Percentiles rank a stretch among this genome's conserved stretches.
These are phyloP conservation scores for Catocala nupta DNA, from an alignment of 2,888 invertebrate genomes.

Conservation along the genomic window DNA sequence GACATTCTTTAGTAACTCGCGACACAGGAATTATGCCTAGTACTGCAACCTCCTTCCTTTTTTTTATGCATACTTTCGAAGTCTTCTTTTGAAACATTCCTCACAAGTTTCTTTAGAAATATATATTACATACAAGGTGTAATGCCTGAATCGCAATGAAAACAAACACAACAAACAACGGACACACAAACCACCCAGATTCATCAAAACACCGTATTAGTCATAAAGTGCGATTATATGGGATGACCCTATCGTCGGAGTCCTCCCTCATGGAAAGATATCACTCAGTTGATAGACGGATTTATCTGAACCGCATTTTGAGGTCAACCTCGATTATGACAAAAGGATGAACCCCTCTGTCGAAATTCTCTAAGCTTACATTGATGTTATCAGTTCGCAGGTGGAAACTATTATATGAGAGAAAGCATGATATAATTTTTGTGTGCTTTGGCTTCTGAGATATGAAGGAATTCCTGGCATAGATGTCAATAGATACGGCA, in stretches of 20 bases:
- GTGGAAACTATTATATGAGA: background rate
- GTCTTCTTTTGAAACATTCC: too few relatives aligned
- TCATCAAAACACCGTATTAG: background rate
- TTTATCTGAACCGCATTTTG: slow-evolving; percentile 1
- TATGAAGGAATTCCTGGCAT: background rate
- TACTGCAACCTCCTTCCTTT: too few relatives aligned
- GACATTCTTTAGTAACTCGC: too few relatives aligned
- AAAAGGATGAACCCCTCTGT: slow-evolving; percentile 11
- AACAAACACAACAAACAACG: too few relatives aligned
- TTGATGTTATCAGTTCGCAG: slow-evolving; percentile 12
- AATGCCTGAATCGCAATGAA: too few relatives aligned
- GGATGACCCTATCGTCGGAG: too few relatives aligned
- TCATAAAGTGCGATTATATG: too few relatives aligned
- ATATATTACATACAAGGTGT: too few relatives aligned
- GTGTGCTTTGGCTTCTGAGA: background rate
- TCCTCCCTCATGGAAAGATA: background rate
- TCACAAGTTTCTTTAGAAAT: too few relatives aligned
- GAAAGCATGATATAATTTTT: background rate
- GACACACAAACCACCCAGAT: too few relatives aligned
- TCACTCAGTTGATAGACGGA: background rate
- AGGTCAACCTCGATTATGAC: slow-evolving; percentile 11
- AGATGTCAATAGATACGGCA: background rate
- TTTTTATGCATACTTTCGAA: too few relatives aligned
- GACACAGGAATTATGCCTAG: too few relatives aligned
- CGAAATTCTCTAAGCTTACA: slow-evolving; percentile 13